Evolutionary conservation across 1,140 invertebrate species (phyloP).

Genomic region (Tachypleus tridentatus): DNA sequence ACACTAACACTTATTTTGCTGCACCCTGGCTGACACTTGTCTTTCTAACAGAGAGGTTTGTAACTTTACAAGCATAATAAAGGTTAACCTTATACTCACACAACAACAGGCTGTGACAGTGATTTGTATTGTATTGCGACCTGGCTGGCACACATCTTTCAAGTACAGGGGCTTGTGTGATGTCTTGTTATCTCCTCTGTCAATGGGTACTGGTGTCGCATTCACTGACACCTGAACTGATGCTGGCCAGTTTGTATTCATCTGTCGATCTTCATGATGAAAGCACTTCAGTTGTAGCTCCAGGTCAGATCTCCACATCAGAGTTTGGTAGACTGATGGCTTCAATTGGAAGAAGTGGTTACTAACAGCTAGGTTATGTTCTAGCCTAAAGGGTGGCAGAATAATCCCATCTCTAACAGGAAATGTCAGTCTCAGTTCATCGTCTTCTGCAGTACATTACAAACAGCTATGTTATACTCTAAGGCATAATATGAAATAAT

Average conservation of each 20-base stretch:
- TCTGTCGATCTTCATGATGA: constrained; percentile 87
- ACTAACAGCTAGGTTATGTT: constrained; percentile 91
- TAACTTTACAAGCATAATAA: too few species aligned
- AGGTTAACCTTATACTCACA: constrained; percentile 51
- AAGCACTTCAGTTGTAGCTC: constrained; percentile 89
- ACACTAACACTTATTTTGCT: too few species aligned
- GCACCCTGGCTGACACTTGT: too few species aligned
- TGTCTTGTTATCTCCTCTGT: constrained; percentile 83
- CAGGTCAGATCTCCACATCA: constrained; percentile 80
- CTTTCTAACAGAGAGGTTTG: too few species aligned
- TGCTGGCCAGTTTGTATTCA: constrained; percentile 95
- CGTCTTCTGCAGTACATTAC: constrained; percentile 49
- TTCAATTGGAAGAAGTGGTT: constrained; percentile 94
- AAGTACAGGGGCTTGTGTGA: constrained; percentile 91
- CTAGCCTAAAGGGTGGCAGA: constrained; percentile 82
- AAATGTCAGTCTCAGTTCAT: constrained; percentile 88
- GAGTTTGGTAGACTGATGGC: constrained; percentile 82
- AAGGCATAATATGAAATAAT: too few species aligned
- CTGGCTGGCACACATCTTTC: constrained; percentile 86
- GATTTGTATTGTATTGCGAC: constrained; percentile 90
- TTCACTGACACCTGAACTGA: constrained; percentile 58
- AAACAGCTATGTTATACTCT: too few species aligned
- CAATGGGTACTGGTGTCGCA: constrained; percentile 69
- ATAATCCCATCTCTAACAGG: constrained; percentile 91
- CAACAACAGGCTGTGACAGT: constrained; percentile 93